Evolutionary conservation across 2,113 vertebrate species (phyloP).

Genomic region (Carlito syrichta): DNA sequence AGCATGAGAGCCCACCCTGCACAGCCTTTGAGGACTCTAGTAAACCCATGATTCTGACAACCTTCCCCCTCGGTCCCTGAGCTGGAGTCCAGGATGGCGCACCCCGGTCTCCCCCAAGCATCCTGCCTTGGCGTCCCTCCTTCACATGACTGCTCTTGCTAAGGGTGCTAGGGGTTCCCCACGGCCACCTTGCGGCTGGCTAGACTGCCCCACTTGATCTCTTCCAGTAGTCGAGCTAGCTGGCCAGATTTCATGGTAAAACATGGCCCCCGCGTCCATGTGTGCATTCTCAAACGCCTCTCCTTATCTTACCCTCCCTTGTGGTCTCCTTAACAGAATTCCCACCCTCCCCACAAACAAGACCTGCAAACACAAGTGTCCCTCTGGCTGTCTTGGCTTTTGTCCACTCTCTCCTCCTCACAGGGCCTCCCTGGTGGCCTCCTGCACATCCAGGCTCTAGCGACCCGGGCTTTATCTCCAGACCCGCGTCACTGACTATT

Average conservation of each 20-base stretch:
- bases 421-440: background rate
- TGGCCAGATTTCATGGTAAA: background rate
- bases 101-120: background rate
- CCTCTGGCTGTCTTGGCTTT: background rate
- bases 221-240: background rate
- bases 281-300: background rate
- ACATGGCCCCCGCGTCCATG: background rate
- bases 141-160: background rate
- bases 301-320: background rate
- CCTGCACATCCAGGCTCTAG: background rate
- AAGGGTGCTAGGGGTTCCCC: no score
- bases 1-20: background rate
- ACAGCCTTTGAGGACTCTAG: background rate
- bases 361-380: background rate
- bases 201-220: background rate
- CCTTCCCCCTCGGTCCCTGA: background rate
- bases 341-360: background rate
- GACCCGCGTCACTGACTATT: background rate
- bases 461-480: background rate
- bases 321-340: background rate
- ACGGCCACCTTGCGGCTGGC: no score
- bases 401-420: background rate
- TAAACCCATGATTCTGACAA: background rate
- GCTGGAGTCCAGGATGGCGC: background rate
- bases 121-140: background rate